Base-by-base conservation (phyloP, 2,888 invertebrate genomes). In the Euclidia mi region DNA sequence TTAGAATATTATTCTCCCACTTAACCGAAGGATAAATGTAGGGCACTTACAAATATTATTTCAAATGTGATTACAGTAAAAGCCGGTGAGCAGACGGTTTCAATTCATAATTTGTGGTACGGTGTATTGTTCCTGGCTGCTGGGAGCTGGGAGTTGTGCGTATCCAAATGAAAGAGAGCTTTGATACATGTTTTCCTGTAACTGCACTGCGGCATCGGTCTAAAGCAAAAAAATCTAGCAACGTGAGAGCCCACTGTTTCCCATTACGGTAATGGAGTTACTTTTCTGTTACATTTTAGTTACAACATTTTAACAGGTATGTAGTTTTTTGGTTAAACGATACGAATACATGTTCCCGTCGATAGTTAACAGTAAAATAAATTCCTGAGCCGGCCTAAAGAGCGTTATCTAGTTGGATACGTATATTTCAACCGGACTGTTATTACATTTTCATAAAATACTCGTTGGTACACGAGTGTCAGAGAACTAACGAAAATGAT, bases 181-280 rank as follows among this genome's bases (percentile, higher is more conserved):
- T 91, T 91, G 89, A 90, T 89, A 89, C 87, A 91, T 88, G 87
- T 87, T 88, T 88, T 85, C 83, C 87, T 89, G 85, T 87, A 89
- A 88, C 90, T 91, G 91, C 91, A 91, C 73, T 91, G 91, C 91
- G 90, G 89, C 88, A 85, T 84, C 78, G 85, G 84, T 78, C 81
- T 76, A 82, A 82, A 83, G 80, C 78, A 81, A 84, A 85, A 84
- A 88, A 86, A 84, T 69, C 80, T 78, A 84, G 79, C 84, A 79
- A 82, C 87, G 81, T 69, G 82, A 86, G 85, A 85, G 85, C 83
- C 83, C 88, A 89, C 87, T 91, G 89, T 91, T 90, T 90, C 90
- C 91, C 91, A 92, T 91, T 91, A 91, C 79, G 74, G 77, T 91
- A 92, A 92, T 91, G 90, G 89, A 88, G 87, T 89, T 88, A 89